Evolutionary conservation across 2,113 vertebrate genomes (phyloP).

Genomic region (Tringa solitaria): DNA sequence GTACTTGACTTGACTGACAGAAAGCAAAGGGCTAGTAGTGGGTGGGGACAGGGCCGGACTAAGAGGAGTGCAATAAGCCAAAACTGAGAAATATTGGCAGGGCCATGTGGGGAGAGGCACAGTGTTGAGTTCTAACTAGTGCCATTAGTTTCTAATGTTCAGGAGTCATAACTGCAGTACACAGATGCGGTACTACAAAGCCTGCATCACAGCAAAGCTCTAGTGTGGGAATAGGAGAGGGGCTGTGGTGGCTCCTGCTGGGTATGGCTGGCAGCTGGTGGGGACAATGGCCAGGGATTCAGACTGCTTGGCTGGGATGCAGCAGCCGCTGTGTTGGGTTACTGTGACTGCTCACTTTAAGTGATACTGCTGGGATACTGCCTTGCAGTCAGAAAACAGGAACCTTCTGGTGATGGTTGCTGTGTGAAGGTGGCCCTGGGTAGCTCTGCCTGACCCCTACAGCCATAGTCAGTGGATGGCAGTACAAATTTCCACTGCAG

Average conservation of each 20-base stretch:
- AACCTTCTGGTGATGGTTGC: neutral
- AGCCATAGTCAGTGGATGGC: neutral
- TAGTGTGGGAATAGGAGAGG: fast-evolving
- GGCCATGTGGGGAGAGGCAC: neutral
- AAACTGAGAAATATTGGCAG: neutral
- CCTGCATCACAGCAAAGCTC: fast-evolving
- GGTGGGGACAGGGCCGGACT: neutral
- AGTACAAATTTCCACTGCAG: neutral
- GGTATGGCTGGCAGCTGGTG: fast-evolving
- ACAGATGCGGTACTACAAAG: neutral
- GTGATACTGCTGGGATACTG: fast-evolving
- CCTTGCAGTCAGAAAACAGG: neutral
- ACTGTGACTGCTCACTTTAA: fast-evolving
- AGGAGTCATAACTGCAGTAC: neutral
- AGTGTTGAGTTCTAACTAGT: neutral
- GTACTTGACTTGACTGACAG: neutral
- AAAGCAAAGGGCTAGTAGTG: neutral
- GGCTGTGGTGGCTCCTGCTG: neutral
- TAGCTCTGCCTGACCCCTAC: neutral
- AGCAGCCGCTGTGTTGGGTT: neutral
- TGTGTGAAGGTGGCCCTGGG: neutral
- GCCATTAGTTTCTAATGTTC: neutral
- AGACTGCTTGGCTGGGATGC: neutral
- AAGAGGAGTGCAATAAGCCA: neutral
- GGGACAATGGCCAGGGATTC: fast-evolving